phyloP scores from a whole-genome alignment of 2,888 invertebrate genomes.

The Perithous albicinctus region DNA sequence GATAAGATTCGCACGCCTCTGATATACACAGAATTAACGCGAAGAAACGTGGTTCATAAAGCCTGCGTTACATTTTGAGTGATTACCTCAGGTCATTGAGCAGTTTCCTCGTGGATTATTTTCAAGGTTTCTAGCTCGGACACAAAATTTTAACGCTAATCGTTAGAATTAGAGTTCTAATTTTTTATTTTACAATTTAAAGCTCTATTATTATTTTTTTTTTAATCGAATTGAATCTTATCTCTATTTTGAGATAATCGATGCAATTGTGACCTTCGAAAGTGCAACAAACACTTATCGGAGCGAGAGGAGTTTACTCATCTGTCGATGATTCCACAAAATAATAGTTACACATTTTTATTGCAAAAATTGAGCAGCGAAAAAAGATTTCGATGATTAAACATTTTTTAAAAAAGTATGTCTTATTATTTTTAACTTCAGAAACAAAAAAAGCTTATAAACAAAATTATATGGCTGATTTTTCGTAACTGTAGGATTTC shows the following conservation, averaged over 20 bases:
- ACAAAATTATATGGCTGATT: too few species aligned
- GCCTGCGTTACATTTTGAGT: neutral
- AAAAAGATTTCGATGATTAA: too few species aligned
- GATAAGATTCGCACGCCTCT: constrained; percentile 5
- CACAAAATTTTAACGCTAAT: neutral
- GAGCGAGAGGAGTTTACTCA: neutral
- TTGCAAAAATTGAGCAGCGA: neutral
- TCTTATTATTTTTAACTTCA: too few species aligned
- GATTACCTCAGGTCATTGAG: constrained; percentile 27
- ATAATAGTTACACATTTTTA: neutral
- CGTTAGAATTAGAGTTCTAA: too few species aligned
- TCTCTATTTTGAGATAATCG: neutral
- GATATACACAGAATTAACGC: neutral
- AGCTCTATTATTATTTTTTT: neutral
- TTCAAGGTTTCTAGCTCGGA: neutral
- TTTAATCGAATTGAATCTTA: neutral
- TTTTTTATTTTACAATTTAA: too few species aligned
- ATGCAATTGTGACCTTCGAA: neutral
- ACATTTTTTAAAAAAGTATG: too few species aligned
- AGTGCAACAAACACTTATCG: neutral
- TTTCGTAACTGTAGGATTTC: too few species aligned
- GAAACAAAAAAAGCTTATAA: too few species aligned
- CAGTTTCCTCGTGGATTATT: too few species aligned
- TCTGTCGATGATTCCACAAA: neutral
- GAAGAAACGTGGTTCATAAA: neutral